Evolutionary conservation across 1,140 invertebrate genomes (phyloP), one percentile per base, ranked within the genome.

Genomic region (Babylonia areolata): DNA sequence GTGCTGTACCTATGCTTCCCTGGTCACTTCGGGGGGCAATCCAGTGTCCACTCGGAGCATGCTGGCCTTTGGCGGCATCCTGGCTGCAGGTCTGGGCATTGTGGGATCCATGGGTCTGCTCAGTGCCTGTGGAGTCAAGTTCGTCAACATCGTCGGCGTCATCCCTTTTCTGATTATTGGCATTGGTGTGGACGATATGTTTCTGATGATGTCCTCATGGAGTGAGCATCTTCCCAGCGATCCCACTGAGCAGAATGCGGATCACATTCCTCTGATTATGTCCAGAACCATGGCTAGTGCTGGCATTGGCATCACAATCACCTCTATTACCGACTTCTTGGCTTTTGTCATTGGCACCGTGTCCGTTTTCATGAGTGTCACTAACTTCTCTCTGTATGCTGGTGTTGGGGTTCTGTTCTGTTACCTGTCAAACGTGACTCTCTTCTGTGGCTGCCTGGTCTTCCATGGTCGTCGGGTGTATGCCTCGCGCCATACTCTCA

Each of bases 91-190:
- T 1, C 96, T 99, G 96, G 98, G 97, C 17, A 98, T 98, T 0
- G 94, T 96, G 0, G 97, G 97, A 2, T 97, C 97, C 0, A 99
- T 99, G 91, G 98, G 98, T 69, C 94, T 98, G 75, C 97, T 97
- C 88, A 97, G 98, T 92, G 99, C 98, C 94, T 95, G 96, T 81
- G 97, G 97, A 9, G 96, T 98, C 75, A 97, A 98, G 87, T 99
- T 99, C 94, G 99, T 99, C 90, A 98, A 98, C 33, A 98, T 99
- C 86, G 99, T 99, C 94, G 95, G 99, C 77, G 97, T 98, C 0
- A 98, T 98, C 2, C 98, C 98, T 3, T 99, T 99, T 92, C 96
- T 99, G 54, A 98, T 99, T 96, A 97, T 99, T 88, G 98, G 98
- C 99, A 95, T 97, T 97, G n/a, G n/a, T n/a, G n/a, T n/a, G n/a